Conservation (phyloP, 2,113 vertebrate genomes). For the Rattus rattus region DNA sequence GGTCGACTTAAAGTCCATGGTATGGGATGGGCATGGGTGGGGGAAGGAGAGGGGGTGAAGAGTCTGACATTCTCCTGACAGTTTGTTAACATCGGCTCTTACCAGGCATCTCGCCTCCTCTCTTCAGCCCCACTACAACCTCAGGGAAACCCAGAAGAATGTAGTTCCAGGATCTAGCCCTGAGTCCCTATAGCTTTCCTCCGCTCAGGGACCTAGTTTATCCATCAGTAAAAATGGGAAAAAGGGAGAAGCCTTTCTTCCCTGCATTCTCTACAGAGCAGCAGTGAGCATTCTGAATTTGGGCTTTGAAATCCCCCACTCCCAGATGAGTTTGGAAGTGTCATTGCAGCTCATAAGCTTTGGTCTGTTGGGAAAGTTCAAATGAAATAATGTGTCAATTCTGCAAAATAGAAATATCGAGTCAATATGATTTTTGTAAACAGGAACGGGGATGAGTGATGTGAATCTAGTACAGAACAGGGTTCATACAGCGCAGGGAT, state of each 20-base stretch:
- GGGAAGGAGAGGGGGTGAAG: neutral
- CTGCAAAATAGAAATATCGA: slow-evolving; percentile 1
- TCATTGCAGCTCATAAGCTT: neutral
- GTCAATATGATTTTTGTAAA: neutral
- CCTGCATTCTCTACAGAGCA: too few species aligned
- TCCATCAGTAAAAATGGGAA: neutral
- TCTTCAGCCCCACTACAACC: neutral
- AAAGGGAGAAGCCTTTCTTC: neutral
- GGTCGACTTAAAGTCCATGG: neutral
- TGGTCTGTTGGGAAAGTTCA: neutral
- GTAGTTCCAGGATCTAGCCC: neutral
- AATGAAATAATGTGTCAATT: neutral
- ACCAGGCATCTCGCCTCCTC: neutral
- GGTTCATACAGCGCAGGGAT: neutral
- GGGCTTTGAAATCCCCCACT: neutral
- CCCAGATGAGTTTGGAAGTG: neutral
- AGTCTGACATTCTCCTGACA: neutral
- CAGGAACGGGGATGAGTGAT: neutral
- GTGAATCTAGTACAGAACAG: neutral
- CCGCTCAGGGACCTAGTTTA: neutral
- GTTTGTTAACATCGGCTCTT: neutral
- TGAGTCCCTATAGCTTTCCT: neutral
- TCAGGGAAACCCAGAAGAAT: neutral
- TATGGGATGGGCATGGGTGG: neutral
- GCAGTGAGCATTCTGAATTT: neutral